Percentiles rank a stretch among this genome's conserved stretches.
phyloP scores from a whole-genome alignment of 2,888 invertebrate species.

The Latheticus oryzae region DNA sequence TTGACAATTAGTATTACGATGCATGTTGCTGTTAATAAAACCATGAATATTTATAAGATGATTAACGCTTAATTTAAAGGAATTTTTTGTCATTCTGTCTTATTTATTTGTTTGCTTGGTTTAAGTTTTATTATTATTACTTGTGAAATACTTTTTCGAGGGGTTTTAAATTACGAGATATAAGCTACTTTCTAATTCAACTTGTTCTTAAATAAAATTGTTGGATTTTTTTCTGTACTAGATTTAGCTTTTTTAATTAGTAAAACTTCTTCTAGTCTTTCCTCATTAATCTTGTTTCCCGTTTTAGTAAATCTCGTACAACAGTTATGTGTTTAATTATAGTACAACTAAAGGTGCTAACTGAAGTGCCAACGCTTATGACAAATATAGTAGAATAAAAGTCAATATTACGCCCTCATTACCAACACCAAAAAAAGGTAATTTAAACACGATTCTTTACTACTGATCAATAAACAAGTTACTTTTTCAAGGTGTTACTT shows the following conservation, averaged over 20 bases:
- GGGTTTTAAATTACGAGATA: too few species aligned
- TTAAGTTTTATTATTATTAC: neutral
- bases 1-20: constrained; percentile 12
- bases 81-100: constrained; percentile 10
- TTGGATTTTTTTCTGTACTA: too few species aligned
- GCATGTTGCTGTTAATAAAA: constrained; percentile 17
- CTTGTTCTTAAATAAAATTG: too few species aligned
- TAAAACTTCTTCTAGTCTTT: too few species aligned
- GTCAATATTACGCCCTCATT: constrained; percentile 29
- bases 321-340: constrained; percentile 6
- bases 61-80: constrained; percentile 15
- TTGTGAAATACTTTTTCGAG: too few species aligned
- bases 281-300: too few species aligned
- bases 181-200: too few species aligned
- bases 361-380: constrained; percentile 27
- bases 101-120: neutral
- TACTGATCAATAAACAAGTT: constrained; percentile 8
- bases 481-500: constrained; percentile 18
- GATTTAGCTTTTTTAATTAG: too few species aligned
- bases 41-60: constrained; percentile 19
- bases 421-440: constrained; percentile 16
- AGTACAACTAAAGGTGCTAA: constrained; percentile 15
- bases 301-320: too few species aligned
- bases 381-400: constrained; percentile 28
- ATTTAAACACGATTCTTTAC: constrained; percentile 20